phyloP scores from a whole-genome alignment of 1,140 invertebrate genomes.

The Aleiodes sp. region DNA sequence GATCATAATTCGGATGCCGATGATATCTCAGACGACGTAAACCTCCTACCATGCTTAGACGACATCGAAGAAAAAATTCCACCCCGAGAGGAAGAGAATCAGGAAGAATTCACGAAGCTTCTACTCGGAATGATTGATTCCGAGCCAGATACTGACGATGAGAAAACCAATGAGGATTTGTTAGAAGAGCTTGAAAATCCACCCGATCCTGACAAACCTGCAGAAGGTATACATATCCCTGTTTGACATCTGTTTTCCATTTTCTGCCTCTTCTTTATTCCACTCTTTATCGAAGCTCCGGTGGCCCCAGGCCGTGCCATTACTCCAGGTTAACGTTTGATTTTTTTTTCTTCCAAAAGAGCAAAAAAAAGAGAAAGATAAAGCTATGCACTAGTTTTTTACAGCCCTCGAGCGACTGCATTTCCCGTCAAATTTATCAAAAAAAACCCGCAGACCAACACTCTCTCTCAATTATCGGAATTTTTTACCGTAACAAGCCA shows the following conservation, averaged over 20 bases:
- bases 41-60: neutral
- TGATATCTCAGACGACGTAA: neutral
- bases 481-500: neutral
- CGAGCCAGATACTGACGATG: constrained; percentile 43
- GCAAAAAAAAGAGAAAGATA: neutral
- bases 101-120: constrained; percentile 59
- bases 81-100: constrained; percentile 50
- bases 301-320: neutral
- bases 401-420: neutral
- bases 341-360: neutral
- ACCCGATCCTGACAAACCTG: constrained; percentile 18
- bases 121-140: constrained; percentile 57
- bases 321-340: neutral
- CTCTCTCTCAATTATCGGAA: constrained; percentile 1
- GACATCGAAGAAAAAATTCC: constrained; percentile 4
- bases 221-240: neutral
- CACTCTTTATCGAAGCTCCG: no score
- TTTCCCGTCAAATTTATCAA: neutral
- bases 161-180: constrained; percentile 37
- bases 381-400: neutral
- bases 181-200: constrained; percentile 33
- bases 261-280: neutral
- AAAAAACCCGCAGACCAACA: neutral
- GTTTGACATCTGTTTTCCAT: neutral
- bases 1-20: neutral